phyloP scores from a whole-genome alignment of 2,797 vertebrate genomes.

The Diceros bicornis region DNA sequence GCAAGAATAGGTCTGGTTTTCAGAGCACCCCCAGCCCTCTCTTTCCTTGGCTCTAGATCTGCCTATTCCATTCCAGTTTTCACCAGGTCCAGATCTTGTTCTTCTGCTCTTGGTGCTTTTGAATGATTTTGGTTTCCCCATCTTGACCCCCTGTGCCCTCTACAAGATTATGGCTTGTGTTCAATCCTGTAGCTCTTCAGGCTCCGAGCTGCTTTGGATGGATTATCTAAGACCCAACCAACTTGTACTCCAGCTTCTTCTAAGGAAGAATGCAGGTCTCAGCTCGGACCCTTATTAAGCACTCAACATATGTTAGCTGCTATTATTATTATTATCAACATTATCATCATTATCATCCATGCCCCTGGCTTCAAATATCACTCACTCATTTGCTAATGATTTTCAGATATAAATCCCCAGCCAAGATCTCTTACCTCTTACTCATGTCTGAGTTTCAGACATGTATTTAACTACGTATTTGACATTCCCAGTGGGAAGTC shows the following conservation, averaged over 20 bases:
- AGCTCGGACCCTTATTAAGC: background rate
- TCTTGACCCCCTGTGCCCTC: background rate
- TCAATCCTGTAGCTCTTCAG: background rate
- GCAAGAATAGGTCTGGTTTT: background rate
- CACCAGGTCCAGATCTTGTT: too few relatives aligned
- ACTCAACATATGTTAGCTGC: background rate
- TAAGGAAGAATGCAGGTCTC: background rate
- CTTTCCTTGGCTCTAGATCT: background rate
- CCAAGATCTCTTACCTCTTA: background rate
- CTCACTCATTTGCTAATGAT: conserved; percentile 13
- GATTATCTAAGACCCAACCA: background rate
- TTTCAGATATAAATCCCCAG: background rate
- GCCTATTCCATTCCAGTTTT: background rate
- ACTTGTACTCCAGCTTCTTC: background rate
- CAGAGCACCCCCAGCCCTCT: background rate
- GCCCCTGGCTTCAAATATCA: background rate
- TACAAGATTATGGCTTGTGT: background rate
- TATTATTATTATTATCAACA: background rate
- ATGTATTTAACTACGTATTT: background rate
- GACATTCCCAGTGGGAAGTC: background rate
- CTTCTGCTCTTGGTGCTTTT: background rate
- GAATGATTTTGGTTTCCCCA: background rate
- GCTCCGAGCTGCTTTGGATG: background rate
- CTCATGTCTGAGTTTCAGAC: background rate
- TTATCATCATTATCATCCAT: background rate